Percentiles rank a stretch among this genome's conserved stretches.
phyloP scores from a whole-genome alignment of 2,113 vertebrate species.

The Asarcornis scutulata region DNA sequence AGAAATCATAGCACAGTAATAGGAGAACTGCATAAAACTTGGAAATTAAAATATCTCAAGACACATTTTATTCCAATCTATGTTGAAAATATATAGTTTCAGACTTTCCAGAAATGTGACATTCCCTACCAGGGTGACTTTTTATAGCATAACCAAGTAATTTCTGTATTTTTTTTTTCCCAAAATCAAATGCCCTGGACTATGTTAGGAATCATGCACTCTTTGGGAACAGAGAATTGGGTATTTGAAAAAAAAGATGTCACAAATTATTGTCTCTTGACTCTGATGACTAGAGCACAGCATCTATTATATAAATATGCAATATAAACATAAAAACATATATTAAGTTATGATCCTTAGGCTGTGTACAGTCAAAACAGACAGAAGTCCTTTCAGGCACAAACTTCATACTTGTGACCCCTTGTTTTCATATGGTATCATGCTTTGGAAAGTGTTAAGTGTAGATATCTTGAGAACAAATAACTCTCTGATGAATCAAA shows the following conservation, averaged over 20 bases:
- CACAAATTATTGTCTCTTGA: background rate
- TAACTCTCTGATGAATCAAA: background rate
- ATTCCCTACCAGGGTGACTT: background rate
- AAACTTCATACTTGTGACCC: background rate
- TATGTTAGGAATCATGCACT: background rate
- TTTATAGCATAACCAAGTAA: background rate
- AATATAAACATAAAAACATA: background rate
- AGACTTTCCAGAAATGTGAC: background rate
- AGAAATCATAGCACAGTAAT: background rate
- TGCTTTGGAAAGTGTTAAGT: conserved; percentile 19
- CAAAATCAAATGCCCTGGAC: background rate
- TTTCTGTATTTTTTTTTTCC: background rate
- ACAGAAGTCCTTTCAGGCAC: background rate
- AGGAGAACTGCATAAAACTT: background rate
- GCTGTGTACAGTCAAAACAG: background rate
- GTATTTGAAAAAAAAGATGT: background rate
- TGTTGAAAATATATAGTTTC: background rate
- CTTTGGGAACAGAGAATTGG: background rate
- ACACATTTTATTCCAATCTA: background rate
- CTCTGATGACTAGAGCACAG: background rate
- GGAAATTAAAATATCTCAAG: background rate
- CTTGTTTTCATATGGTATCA: background rate
- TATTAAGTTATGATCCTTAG: background rate
- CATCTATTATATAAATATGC: background rate
- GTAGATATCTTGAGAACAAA: background rate